Evolutionary conservation across 2,113 vertebrate genomes (phyloP).

Genomic region (Cebus imitator): DNA sequence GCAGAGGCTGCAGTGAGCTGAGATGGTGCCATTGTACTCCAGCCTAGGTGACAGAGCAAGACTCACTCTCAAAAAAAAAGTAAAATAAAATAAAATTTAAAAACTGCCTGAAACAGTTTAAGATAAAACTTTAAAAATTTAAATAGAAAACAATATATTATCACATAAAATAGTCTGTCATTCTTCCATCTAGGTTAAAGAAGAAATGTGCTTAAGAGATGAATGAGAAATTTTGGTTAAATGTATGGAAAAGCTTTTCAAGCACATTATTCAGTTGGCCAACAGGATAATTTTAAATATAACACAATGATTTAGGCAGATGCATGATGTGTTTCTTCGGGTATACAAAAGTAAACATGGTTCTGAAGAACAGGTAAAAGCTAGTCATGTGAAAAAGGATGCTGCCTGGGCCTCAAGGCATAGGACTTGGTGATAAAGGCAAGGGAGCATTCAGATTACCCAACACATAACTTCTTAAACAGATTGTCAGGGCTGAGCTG

Average conservation of each 20-base stretch:
- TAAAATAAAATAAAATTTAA: not conserved
- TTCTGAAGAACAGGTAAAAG: not conserved
- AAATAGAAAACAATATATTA: not conserved
- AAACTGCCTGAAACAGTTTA: not conserved
- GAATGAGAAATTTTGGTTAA: not conserved
- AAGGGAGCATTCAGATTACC: not conserved
- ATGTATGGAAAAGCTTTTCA: not conserved
- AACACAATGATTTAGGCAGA: not conserved
- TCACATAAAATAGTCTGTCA: not conserved
- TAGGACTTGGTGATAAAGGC: not conserved
- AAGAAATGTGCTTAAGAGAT: not conserved
- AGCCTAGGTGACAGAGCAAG: no score
- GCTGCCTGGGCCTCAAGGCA: not conserved
- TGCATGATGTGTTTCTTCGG: not conserved
- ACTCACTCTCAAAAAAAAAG: no score
- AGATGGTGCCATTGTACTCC: no score
- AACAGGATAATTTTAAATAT: not conserved
- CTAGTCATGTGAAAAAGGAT: not conserved
- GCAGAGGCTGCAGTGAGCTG: no score
- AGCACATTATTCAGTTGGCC: not conserved
- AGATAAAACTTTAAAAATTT: not conserved
- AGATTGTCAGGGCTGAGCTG: not conserved
- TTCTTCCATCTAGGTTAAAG: not conserved
- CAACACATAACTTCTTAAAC: not conserved
- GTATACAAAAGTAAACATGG: not conserved